Evolutionary conservation across 2,888 invertebrate species (phyloP).

Genomic region (Zygogramma bicolorata): DNA sequence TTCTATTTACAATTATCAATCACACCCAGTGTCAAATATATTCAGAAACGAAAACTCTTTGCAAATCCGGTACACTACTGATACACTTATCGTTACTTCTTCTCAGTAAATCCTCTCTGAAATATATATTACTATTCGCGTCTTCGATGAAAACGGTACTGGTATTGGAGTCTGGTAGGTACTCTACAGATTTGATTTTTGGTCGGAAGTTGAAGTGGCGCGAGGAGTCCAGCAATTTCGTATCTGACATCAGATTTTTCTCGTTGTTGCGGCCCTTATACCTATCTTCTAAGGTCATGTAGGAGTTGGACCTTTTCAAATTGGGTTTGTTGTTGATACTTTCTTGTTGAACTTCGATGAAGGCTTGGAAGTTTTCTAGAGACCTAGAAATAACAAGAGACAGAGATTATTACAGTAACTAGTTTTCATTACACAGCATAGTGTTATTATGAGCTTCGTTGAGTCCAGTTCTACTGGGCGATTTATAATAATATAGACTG

Average conservation of each 20-base stretch:
- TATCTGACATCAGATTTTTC: conserved; percentile 47
- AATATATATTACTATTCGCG: conserved; percentile 35
- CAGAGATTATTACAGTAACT: not conserved
- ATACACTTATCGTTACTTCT: conserved; percentile 54
- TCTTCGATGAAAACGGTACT: conserved; percentile 54
- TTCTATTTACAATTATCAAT: not conserved
- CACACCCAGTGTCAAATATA: conserved; percentile 51
- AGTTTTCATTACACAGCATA: too few relatives aligned
- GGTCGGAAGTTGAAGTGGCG: conserved; percentile 44
- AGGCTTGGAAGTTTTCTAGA: conserved; percentile 62
- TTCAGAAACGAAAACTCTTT: conserved; percentile 70
- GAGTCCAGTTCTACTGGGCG: too few relatives aligned
- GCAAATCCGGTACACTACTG: conserved; percentile 70
- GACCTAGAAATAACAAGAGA: conserved; percentile 45
- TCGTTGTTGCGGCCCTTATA: conserved; percentile 40
- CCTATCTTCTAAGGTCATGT: conserved; percentile 58
- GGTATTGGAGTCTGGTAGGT: conserved; percentile 52
- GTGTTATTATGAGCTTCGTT: too few relatives aligned
- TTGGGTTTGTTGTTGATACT: conserved; percentile 23
- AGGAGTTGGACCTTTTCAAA: conserved; percentile 62
- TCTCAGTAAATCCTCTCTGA: conserved; percentile 22
- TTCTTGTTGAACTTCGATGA: conserved; percentile 52
- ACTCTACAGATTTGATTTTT: conserved; percentile 59
- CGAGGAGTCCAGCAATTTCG: conserved; percentile 48
- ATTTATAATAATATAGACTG: too few relatives aligned